Base-by-base conservation (phyloP, 1,140 invertebrate genomes). In the Alviniconcha marisindica region DNA sequence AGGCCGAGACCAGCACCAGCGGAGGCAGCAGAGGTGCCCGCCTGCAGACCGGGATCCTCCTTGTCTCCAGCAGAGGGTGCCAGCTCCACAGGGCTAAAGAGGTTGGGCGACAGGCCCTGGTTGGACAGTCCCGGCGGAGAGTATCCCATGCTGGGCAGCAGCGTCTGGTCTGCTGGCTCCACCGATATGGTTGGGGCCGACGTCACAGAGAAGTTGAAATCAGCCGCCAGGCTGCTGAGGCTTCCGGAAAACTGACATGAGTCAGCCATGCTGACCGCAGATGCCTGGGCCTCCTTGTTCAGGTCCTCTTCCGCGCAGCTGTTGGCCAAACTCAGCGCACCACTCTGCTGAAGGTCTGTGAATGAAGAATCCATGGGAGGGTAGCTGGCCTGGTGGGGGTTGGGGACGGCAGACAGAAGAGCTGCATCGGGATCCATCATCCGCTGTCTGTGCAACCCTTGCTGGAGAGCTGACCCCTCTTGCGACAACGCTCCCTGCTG, bases 121-220 rank as follows among this genome's bases (percentile, higher is more conserved):
- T 80, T 66, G 60, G 78, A 66, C 54, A 80, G 38, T 14, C 56
- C 78, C 36, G 78, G 78, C 7, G 78, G 78, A 4, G 78, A 80
- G 28, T 66, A 80, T 1, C 78, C 78, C 14, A 69, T 60, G 18
- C 56, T 44, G 18, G 78, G 78, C 4, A 80, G 60, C 38, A 80
- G 38, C 21, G 78, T 66, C n/a, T 80, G 78, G 7, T 40, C 33
- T 21, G 15, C 3, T 33, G 33, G 78, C 12, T 63, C 51, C 31
- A 78, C 42, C 2, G 36, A 74, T 12, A 74, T 74, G 36, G 38
- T 71, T 7, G 66, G 28, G 10, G 76, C 24, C 10, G 15, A 54
- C 0, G 76, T 18, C 5, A 33, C 76, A 24, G 44, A 21, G 33
- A 77, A 77, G 36, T 12, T 28, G 21, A 56, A 77, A 10, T 51